Evolutionary conservation across 2,113 vertebrate genomes (phyloP).

Genomic region (Lepidothrix coronata): DNA sequence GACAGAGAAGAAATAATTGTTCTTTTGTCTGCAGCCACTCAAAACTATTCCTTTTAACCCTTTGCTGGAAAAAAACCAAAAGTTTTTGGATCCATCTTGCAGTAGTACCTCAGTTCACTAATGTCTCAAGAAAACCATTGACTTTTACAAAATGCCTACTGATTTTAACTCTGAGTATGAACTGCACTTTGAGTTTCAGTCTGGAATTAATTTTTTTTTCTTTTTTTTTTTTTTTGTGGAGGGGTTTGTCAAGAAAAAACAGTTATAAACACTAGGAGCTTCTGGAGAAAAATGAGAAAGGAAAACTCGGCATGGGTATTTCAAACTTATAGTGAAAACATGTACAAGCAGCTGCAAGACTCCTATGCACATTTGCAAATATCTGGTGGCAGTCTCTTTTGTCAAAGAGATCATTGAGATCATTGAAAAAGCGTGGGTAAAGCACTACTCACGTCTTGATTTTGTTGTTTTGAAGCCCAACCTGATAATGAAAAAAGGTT

Average conservation of each 20-base stretch:
- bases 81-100: background rate
- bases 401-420: background rate
- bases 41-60: background rate
- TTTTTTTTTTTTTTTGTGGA: background rate
- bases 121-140: background rate
- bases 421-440: background rate
- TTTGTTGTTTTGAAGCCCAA: background rate
- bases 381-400: background rate
- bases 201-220: background rate
- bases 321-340: background rate
- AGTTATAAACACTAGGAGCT: background rate
- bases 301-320: background rate
- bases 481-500: background rate
- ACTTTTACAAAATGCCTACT: background rate
- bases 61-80: background rate
- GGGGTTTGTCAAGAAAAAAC: background rate
- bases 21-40: background rate
- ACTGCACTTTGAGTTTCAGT: background rate
- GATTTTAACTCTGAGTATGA: background rate
- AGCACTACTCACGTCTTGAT: background rate
- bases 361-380: background rate
- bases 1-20: background rate
- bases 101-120: background rate
- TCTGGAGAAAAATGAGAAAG: background rate
- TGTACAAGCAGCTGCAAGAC: background rate